Percentiles rank a stretch among this genome's conserved stretches.
phyloP scores from a whole-genome alignment of 2,797 vertebrate genomes.

The Coccyzus lansbergi region DNA sequence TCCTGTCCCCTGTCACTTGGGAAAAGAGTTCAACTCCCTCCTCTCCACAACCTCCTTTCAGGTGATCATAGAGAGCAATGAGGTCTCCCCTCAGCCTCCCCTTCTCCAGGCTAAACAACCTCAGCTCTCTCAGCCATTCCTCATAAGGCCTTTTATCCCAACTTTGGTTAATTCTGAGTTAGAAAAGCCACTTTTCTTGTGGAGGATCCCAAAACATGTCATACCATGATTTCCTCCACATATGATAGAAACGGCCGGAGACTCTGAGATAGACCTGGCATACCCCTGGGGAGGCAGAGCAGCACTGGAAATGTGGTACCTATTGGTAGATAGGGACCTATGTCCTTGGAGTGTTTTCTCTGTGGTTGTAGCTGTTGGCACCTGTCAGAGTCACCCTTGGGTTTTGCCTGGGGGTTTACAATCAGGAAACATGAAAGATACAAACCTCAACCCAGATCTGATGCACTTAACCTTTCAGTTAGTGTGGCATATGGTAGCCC shows the following conservation, averaged over 20 bases:
- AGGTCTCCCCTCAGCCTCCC: too few relatives aligned
- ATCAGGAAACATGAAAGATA: background rate
- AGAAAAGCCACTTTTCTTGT: background rate
- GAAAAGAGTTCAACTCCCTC: too few relatives aligned
- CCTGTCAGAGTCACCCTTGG: background rate
- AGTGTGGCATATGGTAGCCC: fast-evolving
- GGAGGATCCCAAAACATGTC: background rate
- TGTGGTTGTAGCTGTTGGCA: background rate
- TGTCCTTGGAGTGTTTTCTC: background rate
- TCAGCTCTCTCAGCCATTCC: too few relatives aligned
- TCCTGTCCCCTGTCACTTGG: too few relatives aligned
- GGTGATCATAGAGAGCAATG: too few relatives aligned
- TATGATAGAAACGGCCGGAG: background rate
- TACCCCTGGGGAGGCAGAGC: background rate
- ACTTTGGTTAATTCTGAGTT: background rate
- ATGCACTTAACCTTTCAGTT: background rate
- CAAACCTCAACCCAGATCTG: background rate
- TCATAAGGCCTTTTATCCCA: too few relatives aligned
- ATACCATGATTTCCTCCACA: background rate
- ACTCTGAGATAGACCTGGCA: background rate
- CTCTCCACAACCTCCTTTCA: too few relatives aligned
- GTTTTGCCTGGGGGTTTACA: background rate
- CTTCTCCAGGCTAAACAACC: too few relatives aligned
- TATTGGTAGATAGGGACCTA: background rate
- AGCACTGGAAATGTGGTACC: background rate